Base-by-base conservation (phyloP, 1,140 invertebrate species). In the Meloidogyne floridensis region DNA sequence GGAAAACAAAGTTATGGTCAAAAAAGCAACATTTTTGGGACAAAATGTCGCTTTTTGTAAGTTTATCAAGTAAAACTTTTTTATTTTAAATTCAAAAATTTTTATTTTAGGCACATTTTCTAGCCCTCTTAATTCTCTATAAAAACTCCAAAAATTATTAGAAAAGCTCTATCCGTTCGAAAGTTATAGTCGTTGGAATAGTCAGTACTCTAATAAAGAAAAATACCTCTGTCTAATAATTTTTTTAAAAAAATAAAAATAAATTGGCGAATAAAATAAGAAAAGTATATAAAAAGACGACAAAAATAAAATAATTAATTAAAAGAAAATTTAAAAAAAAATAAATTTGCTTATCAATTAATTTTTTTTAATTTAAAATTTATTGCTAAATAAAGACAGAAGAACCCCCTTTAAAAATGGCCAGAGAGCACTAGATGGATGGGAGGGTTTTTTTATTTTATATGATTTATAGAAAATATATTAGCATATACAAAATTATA, bases 181-280 rank as follows among this genome's bases (percentile, higher is more conserved):
- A 13, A 59, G 56, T 18, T 65, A 65, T n/a, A n/a, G 59, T 65
- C 59, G n/a, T 65, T 18, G 59, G n/a, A 65, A n/a, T 9, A 59
- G 13, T 59, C 59, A 18, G 59, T 65, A 65, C 59, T 65, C 59
- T n/a, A 65, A n/a, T 2, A 2, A n/a, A 13, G 56, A 13, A 15
- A 15, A 15, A 4, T 59, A 47, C 47, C 13, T 59, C 56, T 15
- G 56, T 59, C 56, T 59, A 59, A 59, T 59, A 5, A 59, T 5
- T 15, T 15, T 15, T 15, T 3, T 3, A 3, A 11, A 59, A 15
- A 15, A 59, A 59, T 6, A 65, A 65, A 65, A 65, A 65, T 65
- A 65, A 65, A 65, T 65, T 65, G 59, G 59, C 59, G 59, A 65
- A 65, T 65, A 65, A 65, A 65, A 47, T 47, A n/a, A 65, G 13